Percentiles rank a stretch among this genome's conserved stretches.
These are phyloP conservation scores for Baryphthengus martii DNA, from an alignment of 2,113 vertebrate genomes.

Conservation along the genomic window DNA sequence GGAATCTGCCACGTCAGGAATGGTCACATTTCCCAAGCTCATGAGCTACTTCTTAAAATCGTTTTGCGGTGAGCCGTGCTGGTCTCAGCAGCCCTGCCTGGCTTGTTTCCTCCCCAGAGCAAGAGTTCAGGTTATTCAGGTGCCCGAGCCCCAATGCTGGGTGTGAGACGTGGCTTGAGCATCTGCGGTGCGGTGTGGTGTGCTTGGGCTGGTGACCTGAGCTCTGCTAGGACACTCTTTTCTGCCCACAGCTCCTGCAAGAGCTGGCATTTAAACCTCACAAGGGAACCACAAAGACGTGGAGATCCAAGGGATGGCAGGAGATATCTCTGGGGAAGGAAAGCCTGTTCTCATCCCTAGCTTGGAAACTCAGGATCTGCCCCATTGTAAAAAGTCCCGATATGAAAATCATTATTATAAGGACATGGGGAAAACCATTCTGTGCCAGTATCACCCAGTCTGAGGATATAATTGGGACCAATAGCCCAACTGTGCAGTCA, in stretches of 20 bases:
- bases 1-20: conserved; percentile 6
- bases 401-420: background rate
- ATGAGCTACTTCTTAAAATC: background rate
- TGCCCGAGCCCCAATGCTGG: fast-evolving
- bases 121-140: background rate
- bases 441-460: background rate
- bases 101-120: background rate
- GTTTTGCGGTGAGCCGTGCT: background rate
- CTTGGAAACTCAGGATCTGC: background rate
- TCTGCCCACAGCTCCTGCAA: background rate
- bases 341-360: background rate
- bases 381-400: background rate
- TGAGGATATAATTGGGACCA: background rate
- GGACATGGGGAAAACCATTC: background rate
- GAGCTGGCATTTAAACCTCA: background rate
- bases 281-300: background rate
- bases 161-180: background rate
- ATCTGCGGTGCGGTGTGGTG: background rate
- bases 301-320: background rate
- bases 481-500: background rate
- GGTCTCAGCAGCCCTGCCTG: background rate
- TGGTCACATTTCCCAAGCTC: background rate
- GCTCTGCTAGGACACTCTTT: background rate
- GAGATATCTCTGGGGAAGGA: background rate
- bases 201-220: background rate